Conservation (phyloP, 2,113 vertebrate genomes). For the Gnathonemus echidnorhynchus region DNA sequence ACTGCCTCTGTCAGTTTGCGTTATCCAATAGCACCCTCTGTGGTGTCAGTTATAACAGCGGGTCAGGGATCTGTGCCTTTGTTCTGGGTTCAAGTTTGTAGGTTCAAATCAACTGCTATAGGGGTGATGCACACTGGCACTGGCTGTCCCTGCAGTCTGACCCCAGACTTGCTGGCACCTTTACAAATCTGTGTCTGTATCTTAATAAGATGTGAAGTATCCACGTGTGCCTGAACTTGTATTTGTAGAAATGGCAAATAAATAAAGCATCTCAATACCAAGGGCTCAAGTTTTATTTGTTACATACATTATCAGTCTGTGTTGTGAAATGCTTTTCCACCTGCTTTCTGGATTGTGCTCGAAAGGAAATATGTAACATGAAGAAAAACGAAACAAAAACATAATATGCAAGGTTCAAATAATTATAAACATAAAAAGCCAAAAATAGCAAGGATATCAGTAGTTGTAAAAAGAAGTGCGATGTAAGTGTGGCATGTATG, state of each 20-base stretch:
- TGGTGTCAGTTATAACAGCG: neutral
- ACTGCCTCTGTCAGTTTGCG: neutral
- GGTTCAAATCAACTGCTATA: neutral
- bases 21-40: neutral
- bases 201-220: neutral
- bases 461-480: neutral
- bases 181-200: neutral
- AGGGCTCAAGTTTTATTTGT: neutral
- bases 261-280: neutral
- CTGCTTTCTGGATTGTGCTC: neutral
- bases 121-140: neutral
- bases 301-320: neutral
- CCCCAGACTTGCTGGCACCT: neutral
- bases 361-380: neutral
- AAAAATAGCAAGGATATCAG: neutral
- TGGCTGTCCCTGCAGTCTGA: neutral
- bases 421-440: neutral
- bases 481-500: neutral
- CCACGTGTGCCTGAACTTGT: neutral
- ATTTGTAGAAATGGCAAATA: neutral
- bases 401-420: neutral
- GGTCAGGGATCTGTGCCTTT: neutral
- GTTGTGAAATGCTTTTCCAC: neutral
- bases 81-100: neutral
- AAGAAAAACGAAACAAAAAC: neutral